These are phyloP conservation scores for Apeira syringaria DNA, from an alignment of 2,888 invertebrate genomes.

Conservation along the genomic window DNA sequence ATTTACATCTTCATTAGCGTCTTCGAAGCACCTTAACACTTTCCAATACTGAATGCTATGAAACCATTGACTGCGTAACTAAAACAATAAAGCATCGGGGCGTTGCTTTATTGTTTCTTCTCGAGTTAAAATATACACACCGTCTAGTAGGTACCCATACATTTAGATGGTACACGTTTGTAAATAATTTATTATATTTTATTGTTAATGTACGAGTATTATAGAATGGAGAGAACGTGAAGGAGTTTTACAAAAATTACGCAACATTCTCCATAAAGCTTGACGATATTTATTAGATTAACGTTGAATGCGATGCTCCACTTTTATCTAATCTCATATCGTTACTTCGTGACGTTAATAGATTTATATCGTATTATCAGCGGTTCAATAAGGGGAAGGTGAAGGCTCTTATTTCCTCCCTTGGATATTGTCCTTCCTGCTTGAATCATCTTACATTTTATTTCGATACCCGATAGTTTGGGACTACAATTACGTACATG, in stretches of 20 bases:
- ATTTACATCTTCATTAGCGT: slow-evolving; percentile 77
- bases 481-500: slow-evolving; percentile 9
- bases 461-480: slow-evolving; percentile 13
- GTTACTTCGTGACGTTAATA: slow-evolving; percentile 8
- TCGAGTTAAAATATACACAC: too few relatives aligned
- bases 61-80: too few relatives aligned
- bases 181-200: too few relatives aligned
- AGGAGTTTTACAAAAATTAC: too few relatives aligned
- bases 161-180: too few relatives aligned
- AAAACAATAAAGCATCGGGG: too few relatives aligned
- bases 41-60: too few relatives aligned
- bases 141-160: too few relatives aligned
- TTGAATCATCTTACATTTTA: slow-evolving; percentile 11
- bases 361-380: slow-evolving; percentile 30
- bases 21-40: slow-evolving; percentile 40
- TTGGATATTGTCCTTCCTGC: slow-evolving; percentile 10
- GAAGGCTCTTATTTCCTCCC: not conserved
- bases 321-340: not conserved
- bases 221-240: too few relatives aligned
- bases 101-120: too few relatives aligned
- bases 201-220: too few relatives aligned
- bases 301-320: not conserved
- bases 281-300: not conserved
- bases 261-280: too few relatives aligned
- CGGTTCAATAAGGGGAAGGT: slow-evolving; percentile 3